A percentile compares a stretch with the other conserved stretches of the same genome.
Conservation (phyloP, 2,113 vertebrate genomes). For the Morone saxatilis region DNA sequence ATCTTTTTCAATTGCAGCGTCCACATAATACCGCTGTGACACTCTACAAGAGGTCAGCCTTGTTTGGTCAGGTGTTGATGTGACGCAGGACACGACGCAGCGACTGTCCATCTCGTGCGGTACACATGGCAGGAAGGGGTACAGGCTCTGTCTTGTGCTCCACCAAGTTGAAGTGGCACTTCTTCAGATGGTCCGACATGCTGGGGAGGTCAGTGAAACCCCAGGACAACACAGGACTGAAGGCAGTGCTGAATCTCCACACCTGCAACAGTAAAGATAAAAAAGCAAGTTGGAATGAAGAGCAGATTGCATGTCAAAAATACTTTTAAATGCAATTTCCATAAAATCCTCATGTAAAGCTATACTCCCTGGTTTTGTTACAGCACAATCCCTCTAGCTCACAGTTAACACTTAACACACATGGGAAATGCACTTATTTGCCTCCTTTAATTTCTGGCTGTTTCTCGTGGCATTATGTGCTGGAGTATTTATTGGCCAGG, state of each 20-base stretch:
- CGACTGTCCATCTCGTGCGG: constrained; percentile 90
- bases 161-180: constrained; percentile 92
- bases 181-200: constrained; percentile 97
- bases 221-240: constrained; percentile 94
- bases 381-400: background rate
- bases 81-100: constrained; percentile 88
- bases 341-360: background rate
- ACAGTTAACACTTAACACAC: too few species aligned
- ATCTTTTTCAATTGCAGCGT: constrained; percentile 85
- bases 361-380: background rate
- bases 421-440: too few species aligned
- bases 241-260: constrained; percentile 98
- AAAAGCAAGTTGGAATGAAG: background rate
- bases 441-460: too few species aligned
- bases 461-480: too few species aligned
- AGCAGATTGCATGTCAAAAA: background rate
- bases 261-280: constrained; percentile 82
- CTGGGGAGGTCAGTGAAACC: constrained; percentile 93
- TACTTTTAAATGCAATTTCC: background rate
- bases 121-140: constrained; percentile 96
- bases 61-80: constrained; percentile 82
- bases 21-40: constrained; percentile 87
- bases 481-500: too few species aligned
- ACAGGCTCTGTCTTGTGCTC: constrained; percentile 93
- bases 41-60: constrained; percentile 80